Evolutionary conservation across 2,113 vertebrate species (phyloP).

Genomic region (Promerops cafer): DNA sequence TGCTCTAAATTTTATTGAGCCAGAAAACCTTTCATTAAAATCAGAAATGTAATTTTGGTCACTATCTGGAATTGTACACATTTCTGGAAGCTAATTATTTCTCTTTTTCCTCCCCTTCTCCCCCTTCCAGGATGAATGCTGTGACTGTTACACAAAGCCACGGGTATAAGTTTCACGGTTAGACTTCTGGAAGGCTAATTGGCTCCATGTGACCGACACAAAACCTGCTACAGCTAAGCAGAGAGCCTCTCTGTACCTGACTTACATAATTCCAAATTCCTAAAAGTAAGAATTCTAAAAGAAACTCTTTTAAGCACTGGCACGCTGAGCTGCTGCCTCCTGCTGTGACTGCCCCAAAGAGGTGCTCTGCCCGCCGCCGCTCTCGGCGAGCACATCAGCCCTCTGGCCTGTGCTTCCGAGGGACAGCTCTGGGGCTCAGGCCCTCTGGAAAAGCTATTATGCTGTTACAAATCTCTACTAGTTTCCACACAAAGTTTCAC

Average conservation of each 20-base stretch:
- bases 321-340: not conserved
- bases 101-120: not conserved
- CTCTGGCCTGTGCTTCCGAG: not conserved
- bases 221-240: not conserved
- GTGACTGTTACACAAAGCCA: not conserved
- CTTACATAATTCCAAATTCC: not conserved
- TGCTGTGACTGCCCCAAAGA: not conserved
- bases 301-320: not conserved
- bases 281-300: not conserved
- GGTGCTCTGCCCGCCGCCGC: not conserved
- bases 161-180: not conserved
- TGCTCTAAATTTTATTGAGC: constrained; percentile 55
- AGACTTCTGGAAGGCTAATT: not conserved
- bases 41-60: constrained; percentile 38
- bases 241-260: not conserved
- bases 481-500: not conserved
- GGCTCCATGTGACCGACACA: not conserved
- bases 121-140: not conserved
- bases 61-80: constrained; percentile 26
- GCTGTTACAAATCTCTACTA: not conserved
- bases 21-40: constrained; percentile 51
- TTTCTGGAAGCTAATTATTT: constrained; percentile 34
- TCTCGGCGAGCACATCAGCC: accelerated
- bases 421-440: not conserved
- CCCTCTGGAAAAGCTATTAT: not conserved